phyloP scores from a whole-genome alignment of 2,113 vertebrate species.

The Hydrochoerus hydrochaeris region DNA sequence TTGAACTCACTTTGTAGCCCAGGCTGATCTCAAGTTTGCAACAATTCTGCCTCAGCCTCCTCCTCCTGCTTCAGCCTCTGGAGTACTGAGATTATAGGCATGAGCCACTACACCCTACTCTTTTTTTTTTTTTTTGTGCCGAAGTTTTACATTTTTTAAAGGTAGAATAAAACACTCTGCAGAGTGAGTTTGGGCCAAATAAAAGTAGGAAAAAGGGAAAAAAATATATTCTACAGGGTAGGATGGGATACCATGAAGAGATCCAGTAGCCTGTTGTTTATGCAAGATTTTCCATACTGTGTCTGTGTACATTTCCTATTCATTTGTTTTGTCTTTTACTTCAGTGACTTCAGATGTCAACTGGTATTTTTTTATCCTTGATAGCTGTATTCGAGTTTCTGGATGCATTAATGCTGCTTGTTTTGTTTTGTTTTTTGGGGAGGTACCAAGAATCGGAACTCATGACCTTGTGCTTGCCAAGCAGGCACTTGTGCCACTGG shows the following conservation, averaged over 20 bases:
- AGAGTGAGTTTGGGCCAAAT: not conserved
- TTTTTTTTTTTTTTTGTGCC: not conserved
- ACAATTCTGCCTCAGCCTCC: too few relatives aligned
- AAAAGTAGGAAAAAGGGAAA: not conserved
- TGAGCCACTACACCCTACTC: too few relatives aligned
- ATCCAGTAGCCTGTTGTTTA: not conserved
- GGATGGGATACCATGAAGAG: not conserved
- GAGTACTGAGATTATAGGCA: too few relatives aligned
- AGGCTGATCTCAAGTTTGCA: too few relatives aligned
- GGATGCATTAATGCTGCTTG: not conserved
- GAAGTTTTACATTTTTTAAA: not conserved
- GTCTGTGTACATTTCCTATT: not conserved
- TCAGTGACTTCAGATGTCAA: not conserved
- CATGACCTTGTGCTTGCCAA: too few relatives aligned
- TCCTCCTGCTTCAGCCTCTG: too few relatives aligned
- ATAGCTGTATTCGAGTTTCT: not conserved
- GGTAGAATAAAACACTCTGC: not conserved
- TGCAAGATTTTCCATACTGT: not conserved
- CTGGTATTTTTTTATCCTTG: not conserved
- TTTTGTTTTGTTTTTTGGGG: not conserved
- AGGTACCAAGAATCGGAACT: too few relatives aligned
- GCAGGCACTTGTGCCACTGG: too few relatives aligned
- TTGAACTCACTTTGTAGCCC: too few relatives aligned
- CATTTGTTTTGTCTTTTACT: slow-evolving; percentile 27
- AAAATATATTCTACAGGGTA: not conserved